A percentile compares a stretch with the other conserved stretches of the same genome.
phyloP scores from a whole-genome alignment of 2,888 invertebrate genomes.

The Dasypolia templi region DNA sequence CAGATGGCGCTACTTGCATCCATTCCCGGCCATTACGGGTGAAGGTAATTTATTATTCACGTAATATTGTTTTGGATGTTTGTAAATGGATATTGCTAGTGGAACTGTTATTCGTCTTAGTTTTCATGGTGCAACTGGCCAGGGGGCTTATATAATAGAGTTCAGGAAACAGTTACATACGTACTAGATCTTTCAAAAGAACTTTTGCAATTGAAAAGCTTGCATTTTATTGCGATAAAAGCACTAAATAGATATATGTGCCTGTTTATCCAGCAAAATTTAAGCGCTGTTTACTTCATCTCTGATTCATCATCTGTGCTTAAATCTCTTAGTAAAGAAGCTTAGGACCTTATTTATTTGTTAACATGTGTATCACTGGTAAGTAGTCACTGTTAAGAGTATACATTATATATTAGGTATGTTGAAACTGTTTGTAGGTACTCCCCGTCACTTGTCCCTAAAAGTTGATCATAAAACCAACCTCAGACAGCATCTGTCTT shows the following conservation, averaged over 20 bases:
- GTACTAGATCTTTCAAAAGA: background rate
- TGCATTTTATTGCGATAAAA: background rate
- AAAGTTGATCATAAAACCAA: no score
- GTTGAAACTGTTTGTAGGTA: no score
- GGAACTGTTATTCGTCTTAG: conserved; percentile 9
- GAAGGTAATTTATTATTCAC: conserved; percentile 45
- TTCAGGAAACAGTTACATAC: background rate
- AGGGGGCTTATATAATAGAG: background rate
- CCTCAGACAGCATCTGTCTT: no score
- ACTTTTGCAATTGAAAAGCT: background rate
- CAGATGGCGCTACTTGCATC: conserved; percentile 56
- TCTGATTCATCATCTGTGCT: no score
- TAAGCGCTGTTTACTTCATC: background rate
- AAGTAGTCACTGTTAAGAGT: no score
- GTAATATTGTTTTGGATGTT: conserved; percentile 35
- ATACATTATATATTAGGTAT: no score
- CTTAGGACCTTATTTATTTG: no score
- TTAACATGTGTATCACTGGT: no score
- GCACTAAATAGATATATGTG: background rate
- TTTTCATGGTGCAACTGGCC: background rate
- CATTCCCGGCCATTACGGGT: conserved; percentile 33
- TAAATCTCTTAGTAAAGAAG: no score
- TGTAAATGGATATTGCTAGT: conserved; percentile 10
- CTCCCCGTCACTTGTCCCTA: no score
- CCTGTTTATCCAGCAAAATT: background rate